These are phyloP conservation scores for Alectoris magna DNA, from an alignment of 2,797 vertebrate species.

Conservation along the genomic window DNA sequence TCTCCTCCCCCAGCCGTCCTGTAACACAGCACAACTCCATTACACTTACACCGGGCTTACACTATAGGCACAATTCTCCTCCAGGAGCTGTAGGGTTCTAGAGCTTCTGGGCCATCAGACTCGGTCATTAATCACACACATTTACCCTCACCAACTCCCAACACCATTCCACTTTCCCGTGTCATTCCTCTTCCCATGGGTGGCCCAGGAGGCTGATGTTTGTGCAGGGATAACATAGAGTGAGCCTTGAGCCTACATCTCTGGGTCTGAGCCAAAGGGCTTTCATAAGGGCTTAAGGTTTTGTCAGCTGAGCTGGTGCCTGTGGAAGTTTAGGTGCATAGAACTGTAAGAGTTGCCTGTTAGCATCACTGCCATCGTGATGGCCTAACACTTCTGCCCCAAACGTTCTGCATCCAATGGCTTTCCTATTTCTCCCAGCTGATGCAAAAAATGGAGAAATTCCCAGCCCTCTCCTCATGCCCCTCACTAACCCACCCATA, in stretches of 20 bases:
- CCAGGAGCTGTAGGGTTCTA: background rate
- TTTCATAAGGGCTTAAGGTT: background rate
- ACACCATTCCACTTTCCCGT: background rate
- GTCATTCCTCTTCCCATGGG: background rate
- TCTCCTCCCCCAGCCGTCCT: background rate
- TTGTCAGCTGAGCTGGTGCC: background rate
- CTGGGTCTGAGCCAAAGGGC: background rate
- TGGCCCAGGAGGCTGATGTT: background rate
- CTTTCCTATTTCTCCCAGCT: background rate
- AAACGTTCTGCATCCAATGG: background rate
- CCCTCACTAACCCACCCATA: background rate
- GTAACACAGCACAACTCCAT: background rate
- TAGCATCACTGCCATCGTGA: fast-evolving
- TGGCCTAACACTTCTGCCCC: background rate
- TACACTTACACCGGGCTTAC: background rate
- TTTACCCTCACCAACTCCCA: background rate
- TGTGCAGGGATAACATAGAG: background rate
- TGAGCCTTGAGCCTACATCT: background rate
- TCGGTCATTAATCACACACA: background rate
- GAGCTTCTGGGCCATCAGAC: background rate
- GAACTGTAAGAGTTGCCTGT: fast-evolving
- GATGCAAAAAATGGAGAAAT: background rate
- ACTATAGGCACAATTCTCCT: background rate
- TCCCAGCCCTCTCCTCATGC: background rate
- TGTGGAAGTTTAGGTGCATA: fast-evolving